Percentiles rank a stretch among this genome's conserved stretches.
These are phyloP conservation scores for Chamaetylas fuelleborni DNA, from an alignment of 2,113 vertebrate species.

Conservation along the genomic window DNA sequence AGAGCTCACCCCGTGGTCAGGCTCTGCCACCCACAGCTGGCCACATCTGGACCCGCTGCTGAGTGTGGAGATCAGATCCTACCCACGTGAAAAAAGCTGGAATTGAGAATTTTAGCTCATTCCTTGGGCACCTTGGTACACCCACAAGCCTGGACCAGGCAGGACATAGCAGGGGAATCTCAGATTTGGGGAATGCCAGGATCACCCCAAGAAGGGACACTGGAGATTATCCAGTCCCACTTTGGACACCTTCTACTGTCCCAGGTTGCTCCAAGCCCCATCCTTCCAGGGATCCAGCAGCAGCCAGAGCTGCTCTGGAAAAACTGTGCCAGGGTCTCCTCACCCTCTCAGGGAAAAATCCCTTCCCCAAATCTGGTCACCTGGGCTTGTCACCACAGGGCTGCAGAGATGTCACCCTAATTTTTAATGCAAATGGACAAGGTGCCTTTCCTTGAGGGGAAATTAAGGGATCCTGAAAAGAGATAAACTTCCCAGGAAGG, in stretches of 20 bases:
- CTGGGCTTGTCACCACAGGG: neutral
- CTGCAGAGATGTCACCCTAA: accelerated
- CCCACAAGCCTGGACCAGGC: accelerated
- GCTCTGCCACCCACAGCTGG: neutral
- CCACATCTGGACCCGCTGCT: neutral
- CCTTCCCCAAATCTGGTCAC: neutral
- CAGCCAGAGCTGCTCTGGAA: neutral
- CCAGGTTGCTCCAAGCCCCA: accelerated
- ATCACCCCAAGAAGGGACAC: neutral
- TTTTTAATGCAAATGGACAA: accelerated
- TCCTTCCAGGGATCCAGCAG: neutral
- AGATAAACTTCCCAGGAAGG: neutral
- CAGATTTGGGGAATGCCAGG: neutral
- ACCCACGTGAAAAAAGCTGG: neutral
- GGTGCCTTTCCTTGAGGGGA: neutral
- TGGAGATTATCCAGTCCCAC: neutral
- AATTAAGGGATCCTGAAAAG: neutral
- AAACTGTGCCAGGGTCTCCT: neutral
- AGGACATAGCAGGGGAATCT: neutral
- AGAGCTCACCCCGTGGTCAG: neutral
- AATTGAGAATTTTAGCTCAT: neutral
- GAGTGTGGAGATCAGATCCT: accelerated
- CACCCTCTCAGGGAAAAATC: neutral
- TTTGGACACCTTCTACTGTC: accelerated
- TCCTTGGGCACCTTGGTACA: accelerated